Evolutionary conservation across 2,888 invertebrate species (phyloP).

Genomic region (Buathra laborator): DNA sequence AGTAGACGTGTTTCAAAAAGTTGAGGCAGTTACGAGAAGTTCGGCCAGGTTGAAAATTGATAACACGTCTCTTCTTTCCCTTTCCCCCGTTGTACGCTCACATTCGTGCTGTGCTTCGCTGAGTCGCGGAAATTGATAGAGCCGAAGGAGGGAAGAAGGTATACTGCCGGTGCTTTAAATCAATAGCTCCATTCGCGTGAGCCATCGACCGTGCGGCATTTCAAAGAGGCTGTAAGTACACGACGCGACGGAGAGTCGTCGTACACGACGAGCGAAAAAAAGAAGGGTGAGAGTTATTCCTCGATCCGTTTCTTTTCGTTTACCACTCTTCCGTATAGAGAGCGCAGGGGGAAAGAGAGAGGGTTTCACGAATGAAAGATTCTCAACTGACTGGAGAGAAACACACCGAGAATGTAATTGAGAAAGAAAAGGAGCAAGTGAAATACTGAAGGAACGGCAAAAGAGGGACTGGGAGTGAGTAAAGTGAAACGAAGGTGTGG

Average conservation of each 20-base stretch:
- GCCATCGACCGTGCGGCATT: conserved; percentile 60
- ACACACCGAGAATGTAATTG: conserved; percentile 51
- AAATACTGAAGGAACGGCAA: conserved; percentile 12
- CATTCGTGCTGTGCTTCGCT: conserved; percentile 40
- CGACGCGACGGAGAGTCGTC: conserved; percentile 28
- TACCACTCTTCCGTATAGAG: conserved; percentile 22
- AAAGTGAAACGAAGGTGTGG: conserved; percentile 47
- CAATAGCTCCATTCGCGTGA: conserved; percentile 66
- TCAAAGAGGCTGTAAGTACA: conserved; percentile 58
- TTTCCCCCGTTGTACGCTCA: conserved; percentile 12
- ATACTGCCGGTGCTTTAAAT: conserved; percentile 62
- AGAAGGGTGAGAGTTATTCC: conserved; percentile 35
- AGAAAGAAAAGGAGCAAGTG: conserved; percentile 32
- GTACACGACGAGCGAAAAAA: conserved; percentile 21
- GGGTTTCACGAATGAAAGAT: conserved; percentile 49
- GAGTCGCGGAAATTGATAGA: conserved; percentile 65
- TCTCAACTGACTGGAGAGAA: conserved; percentile 41
- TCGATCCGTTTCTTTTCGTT: conserved; percentile 40
- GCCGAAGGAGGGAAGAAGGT: conserved; percentile 49
- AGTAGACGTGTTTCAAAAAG: conserved; percentile 33
- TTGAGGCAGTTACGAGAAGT: conserved; percentile 4
- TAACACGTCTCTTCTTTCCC: conserved; percentile 55
- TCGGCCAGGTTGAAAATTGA: conserved; percentile 46
- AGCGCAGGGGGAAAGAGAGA: neutral
- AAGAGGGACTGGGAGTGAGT: conserved; percentile 18